Percentiles rank a stretch among this genome's conserved stretches.
phyloP scores from a whole-genome alignment of 2,888 invertebrate genomes.

The Ophioninae sp. region DNA sequence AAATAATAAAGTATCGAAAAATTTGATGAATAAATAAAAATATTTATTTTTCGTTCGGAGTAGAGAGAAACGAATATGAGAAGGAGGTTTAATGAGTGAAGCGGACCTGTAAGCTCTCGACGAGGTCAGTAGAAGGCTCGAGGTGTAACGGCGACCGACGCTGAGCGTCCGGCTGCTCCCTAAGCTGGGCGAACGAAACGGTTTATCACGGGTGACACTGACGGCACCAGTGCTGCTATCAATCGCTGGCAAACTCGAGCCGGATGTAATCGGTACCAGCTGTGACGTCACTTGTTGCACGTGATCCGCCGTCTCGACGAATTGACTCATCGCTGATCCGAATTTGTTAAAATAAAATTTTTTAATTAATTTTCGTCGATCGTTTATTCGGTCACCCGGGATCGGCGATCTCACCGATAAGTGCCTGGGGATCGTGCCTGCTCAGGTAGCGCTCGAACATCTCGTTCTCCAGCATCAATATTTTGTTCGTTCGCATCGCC shows the following conservation, averaged over 20 bases:
- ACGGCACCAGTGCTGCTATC: conserved; percentile 60
- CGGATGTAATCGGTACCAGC: conserved; percentile 61
- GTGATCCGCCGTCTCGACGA: conserved; percentile 67
- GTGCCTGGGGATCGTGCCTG: conserved; percentile 81
- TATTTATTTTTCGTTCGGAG: background rate
- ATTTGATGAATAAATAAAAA: background rate
- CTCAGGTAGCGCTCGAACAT: conserved; percentile 82
- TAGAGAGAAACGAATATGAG: too few species aligned
- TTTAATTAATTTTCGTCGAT: background rate
- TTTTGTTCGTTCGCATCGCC: conserved; percentile 66
- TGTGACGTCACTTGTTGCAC: conserved; percentile 64
- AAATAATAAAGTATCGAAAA: background rate
- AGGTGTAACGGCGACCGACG: conserved; percentile 61
- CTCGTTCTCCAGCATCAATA: conserved; percentile 82
- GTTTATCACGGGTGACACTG: conserved; percentile 48
- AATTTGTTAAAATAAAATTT: background rate
- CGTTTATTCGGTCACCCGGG: conserved; percentile 57
- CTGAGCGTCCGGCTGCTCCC: conserved; percentile 62
- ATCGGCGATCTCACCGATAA: conserved; percentile 80
- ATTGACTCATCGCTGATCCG: conserved; percentile 63
- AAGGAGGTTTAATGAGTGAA: background rate
- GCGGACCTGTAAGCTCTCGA: conserved; percentile 51
- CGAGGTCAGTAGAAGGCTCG: conserved; percentile 39
- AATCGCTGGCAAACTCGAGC: conserved; percentile 58
- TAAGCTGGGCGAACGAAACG: conserved; percentile 61